Conservation (phyloP, 1,140 invertebrate genomes). For the Drosophila ironensis region DNA sequence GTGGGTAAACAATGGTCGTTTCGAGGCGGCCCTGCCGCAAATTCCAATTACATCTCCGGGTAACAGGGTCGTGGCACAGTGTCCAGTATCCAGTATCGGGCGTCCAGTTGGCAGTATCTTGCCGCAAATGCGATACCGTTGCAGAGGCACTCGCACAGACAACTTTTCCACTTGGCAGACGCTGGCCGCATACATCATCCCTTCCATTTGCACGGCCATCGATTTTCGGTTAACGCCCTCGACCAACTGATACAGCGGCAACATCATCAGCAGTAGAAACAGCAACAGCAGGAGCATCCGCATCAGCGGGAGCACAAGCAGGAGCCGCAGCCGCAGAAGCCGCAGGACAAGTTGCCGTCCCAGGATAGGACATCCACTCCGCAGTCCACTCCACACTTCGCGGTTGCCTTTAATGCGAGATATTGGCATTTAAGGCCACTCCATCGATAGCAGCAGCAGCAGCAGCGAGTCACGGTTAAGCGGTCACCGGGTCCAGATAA, state of each 20-base stretch:
- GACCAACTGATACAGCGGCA: slow-evolving; percentile 19
- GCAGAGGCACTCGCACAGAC: slow-evolving; percentile 32
- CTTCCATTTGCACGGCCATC: slow-evolving; percentile 77
- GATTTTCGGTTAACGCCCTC: slow-evolving; percentile 75
- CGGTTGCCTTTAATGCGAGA: slow-evolving; percentile 46
- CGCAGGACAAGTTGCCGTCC: slow-evolving; percentile 46
- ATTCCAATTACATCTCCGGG: slow-evolving; percentile 70
- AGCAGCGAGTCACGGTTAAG: slow-evolving; percentile 42
- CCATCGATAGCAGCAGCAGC: slow-evolving; percentile 40
- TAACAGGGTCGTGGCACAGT: slow-evolving; percentile 11
- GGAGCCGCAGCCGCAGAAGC: slow-evolving; percentile 24
- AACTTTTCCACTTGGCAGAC: slow-evolving; percentile 68
- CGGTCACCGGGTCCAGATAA: slow-evolving; percentile 42
- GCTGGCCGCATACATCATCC: slow-evolving; percentile 74
- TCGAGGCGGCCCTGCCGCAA: slow-evolving; percentile 34
- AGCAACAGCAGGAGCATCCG: slow-evolving; percentile 9
- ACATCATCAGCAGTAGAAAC: background rate
- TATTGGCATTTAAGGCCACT: slow-evolving; percentile 52
- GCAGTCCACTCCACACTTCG: slow-evolving; percentile 14
- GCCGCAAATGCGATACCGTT: slow-evolving; percentile 33
- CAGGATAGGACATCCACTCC: slow-evolving; percentile 27
- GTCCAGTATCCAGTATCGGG: background rate
- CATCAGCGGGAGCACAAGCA: slow-evolving; percentile 18
- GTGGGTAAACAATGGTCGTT: slow-evolving; percentile 60
- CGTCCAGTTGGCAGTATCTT: slow-evolving; percentile 8